These are phyloP conservation scores for Lottia gigantea DNA, from an alignment of 2,888 invertebrate genomes.

Conservation along the genomic window DNA sequence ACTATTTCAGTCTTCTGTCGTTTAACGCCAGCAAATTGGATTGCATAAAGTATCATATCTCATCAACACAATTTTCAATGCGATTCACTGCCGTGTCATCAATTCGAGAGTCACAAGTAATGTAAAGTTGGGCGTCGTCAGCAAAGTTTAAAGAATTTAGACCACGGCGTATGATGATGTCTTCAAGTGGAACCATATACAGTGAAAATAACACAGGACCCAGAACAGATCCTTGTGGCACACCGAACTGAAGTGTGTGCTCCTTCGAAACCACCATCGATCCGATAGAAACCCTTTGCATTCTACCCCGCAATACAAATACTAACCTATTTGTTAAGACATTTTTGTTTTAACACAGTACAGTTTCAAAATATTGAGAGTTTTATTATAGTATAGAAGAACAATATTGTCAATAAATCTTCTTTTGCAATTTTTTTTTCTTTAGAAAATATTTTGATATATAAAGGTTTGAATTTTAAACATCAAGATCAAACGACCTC, in stretches of 20 bases:
- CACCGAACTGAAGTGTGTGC: background rate
- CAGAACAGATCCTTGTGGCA: constrained; percentile 2
- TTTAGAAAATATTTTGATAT: too few relatives aligned
- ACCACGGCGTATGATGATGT: background rate
- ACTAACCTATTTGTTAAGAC: too few relatives aligned
- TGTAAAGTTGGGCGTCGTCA: background rate
- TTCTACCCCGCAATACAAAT: constrained; percentile 5
- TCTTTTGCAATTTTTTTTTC: too few relatives aligned
- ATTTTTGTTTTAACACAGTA: too few relatives aligned
- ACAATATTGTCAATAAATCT: too few relatives aligned
- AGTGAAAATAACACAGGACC: background rate
- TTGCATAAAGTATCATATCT: background rate
- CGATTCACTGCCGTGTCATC: background rate
- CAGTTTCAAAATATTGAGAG: too few relatives aligned
- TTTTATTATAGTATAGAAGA: too few relatives aligned
- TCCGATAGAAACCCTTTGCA: background rate
- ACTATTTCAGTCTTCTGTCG: background rate
- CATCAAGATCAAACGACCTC: too few relatives aligned
- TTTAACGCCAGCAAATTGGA: constrained; percentile 5
- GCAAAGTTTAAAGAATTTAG: background rate
- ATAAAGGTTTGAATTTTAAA: too few relatives aligned
- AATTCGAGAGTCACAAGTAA: background rate
- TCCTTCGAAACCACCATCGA: constrained; percentile 1
- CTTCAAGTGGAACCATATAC: background rate
- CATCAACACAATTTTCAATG: background rate